Base-by-base conservation (phyloP, 2,888 invertebrate species). In the Quadroppia sp. region DNA sequence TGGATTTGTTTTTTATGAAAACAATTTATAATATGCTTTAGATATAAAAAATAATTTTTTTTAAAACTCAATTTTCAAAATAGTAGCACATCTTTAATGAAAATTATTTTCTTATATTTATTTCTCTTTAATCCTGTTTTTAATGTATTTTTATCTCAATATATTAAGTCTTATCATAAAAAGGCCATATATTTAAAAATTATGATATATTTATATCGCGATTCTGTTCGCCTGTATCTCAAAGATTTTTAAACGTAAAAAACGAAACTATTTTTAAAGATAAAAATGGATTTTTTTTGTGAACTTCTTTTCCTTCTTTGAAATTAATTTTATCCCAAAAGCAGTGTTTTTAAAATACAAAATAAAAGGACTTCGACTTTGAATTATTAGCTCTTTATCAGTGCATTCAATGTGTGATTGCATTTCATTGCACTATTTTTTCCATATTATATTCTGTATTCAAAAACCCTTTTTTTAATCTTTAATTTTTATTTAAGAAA, bases 111-210 rank as follows among this genome's bases (percentile, higher is more conserved):
- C 25, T n/a, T n/a, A n/a, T 50, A 50, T 50, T 20, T 50, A 36
- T 50, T 53, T 25, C 20, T 20, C 3, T 61, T 20, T 61, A 32
- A 61, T 61, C 61, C 61, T 61, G 61, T 61, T 61, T 61, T 32
- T 61, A 53, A 53, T 53, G 53, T 53, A 53, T 53, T 53, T 20
- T 61, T 61, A 61, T 61, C 61, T 61, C 28, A 61, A 61, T 61
- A 32, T 61, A 61, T 61, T 61, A 36, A 61, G 32, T 61, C 61
- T 61, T 61, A 61, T 61, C 61, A 61, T 61, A 59, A 61, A 61
- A 61, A 32, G 17, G 59, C 32, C 32, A 32, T 61, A 61, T 36
- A 61, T 61, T 61, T 61, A 32, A 61, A 32, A 61, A 32, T 32
- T 30, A 32, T 61, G 61, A 30, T 32, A 32, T 61, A 61, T 32